Evolutionary conservation across 2,113 vertebrate genomes (phyloP).

Genomic region (Silurus glanis): DNA sequence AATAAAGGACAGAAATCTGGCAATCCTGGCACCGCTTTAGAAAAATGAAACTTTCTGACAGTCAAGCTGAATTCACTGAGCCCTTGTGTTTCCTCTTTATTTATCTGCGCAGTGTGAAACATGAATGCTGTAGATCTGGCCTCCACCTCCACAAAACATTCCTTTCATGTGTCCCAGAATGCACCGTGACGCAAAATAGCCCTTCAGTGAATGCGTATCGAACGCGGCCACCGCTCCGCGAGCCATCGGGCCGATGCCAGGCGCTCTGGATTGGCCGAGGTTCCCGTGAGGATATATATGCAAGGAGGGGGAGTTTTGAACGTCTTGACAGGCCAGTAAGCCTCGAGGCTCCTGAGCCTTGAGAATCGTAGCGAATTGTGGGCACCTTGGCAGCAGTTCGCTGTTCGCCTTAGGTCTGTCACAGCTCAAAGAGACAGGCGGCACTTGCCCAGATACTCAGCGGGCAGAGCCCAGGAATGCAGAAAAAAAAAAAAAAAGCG

Average conservation of each 20-base stretch:
- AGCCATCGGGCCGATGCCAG: conserved; percentile 68
- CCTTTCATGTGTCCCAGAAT: conserved; percentile 73
- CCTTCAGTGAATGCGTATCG: conserved; percentile 75
- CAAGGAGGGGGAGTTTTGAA: conserved; percentile 60
- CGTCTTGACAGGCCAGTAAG: conserved; percentile 76
- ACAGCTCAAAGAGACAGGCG: conserved; percentile 69
- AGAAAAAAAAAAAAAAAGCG: conserved; percentile 57
- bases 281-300: conserved; percentile 63
- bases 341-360: conserved; percentile 69
- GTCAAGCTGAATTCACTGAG: neutral
- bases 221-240: conserved; percentile 73
- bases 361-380: conserved; percentile 72
- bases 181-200: conserved; percentile 69
- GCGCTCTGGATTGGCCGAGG: conserved; percentile 71
- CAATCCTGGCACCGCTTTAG: neutral
- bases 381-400: conserved; percentile 69
- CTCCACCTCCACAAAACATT: conserved; percentile 67
- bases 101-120: neutral
- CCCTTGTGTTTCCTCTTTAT: conserved; percentile 17
- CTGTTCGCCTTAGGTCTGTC: conserved; percentile 70
- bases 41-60: neutral
- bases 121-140: conserved; percentile 47
- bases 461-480: conserved; percentile 67
- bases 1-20: neutral
- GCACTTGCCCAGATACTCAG: conserved; percentile 71